Conservation (phyloP, 2,888 invertebrate genomes). For the Leptinotarsa peninsularis region DNA sequence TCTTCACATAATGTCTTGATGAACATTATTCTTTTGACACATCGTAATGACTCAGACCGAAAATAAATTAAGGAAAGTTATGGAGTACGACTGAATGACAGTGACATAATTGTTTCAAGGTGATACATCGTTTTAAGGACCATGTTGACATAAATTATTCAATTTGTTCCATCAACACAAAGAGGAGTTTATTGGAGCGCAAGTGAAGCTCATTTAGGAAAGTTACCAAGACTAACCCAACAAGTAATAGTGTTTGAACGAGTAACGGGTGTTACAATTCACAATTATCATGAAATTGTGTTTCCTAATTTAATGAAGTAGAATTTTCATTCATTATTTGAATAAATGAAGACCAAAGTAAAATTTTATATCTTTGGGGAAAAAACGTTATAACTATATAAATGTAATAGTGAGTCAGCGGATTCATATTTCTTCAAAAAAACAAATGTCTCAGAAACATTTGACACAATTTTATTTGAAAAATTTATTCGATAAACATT, state of each 20-base stretch:
- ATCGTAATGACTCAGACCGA: neutral
- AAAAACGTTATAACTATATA: no score
- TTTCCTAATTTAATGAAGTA: no score
- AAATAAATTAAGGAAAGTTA: neutral
- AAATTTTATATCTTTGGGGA: no score
- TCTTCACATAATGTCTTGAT: neutral
- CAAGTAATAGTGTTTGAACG: neutral
- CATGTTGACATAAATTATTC: neutral
- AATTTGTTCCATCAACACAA: slow-evolving; percentile 1
- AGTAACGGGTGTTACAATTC: no score
- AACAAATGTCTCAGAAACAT: no score
- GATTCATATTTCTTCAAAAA: no score
- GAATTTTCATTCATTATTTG: no score
- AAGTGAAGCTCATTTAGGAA: slow-evolving; percentile 9
- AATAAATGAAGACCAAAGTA: no score
- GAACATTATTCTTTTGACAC: neutral
- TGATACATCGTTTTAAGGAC: neutral
- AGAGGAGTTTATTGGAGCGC: slow-evolving; percentile 4
- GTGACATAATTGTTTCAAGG: slow-evolving; percentile 3
- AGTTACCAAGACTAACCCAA: slow-evolving; percentile 7
- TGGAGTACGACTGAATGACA: neutral
- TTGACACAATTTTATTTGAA: no score
- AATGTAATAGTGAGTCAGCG: no score
- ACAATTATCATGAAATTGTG: no score
- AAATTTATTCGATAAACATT: no score